Base-by-base conservation (phyloP, 2,888 invertebrate species). In the Alloplasta piceator region DNA sequence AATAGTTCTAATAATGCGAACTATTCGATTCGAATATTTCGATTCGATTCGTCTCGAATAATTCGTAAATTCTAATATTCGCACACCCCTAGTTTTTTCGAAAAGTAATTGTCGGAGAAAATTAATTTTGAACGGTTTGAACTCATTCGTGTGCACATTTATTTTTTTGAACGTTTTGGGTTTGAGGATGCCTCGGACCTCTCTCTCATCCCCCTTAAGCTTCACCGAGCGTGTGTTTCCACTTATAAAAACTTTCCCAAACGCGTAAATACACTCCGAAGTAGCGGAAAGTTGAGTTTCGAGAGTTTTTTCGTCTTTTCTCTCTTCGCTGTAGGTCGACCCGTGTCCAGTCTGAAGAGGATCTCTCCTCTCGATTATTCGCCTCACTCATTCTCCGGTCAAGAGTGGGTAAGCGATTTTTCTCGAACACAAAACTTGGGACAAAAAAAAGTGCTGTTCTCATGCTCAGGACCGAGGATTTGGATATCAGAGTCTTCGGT, bases 201-300 rank as follows among this genome's bases (percentile, higher is more conserved):
- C 67, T 38, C 48, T 70, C 72, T 71, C 70, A 36, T 55, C 14
- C 52, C 12, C 52, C 14, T 12, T 52, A 3, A 52, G 67, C 70
- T 61, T 73, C 55, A 60, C 64, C 48, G 46, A 72, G 85, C 85
- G 85, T 87, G 26, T 26, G 85, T 89, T 89, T 89, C 88, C 89
- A 88, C 89, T 89, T 89, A 87, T 88, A 90, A 90, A 86, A 90
- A 90, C 90, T 87, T 89, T 89, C 87, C 87, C 85, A 85, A 88
- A 89, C 87, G 90, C 88, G 87, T 90, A 90, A 90, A 90, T 89
- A 90, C 86, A 84, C 87, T 86, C 26, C 26, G 85, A 87, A 90
- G 87, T 86, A 86, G 87, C 86, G 85, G 80, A 61, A 48, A 74
- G 58, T 48, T 86, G 78, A 84, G 50, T 81, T 60, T 67, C 70